These are phyloP conservation scores for Gila orcuttii DNA, from an alignment of 2,113 vertebrate species.

Conservation along the genomic window DNA sequence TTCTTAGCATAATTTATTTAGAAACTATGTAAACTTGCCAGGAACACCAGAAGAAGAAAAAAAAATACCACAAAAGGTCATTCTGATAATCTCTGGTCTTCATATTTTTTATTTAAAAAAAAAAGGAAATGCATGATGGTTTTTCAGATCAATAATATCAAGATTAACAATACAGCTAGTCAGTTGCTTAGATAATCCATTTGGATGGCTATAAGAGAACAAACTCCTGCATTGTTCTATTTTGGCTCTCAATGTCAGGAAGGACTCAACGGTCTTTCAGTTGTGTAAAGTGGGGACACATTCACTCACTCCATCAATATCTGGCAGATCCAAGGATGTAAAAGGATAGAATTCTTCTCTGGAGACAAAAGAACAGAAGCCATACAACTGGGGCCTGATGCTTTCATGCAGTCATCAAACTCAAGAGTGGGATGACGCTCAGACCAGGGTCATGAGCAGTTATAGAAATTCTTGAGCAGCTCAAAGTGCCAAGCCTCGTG, in stretches of 20 bases:
- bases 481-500: neutral
- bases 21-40: neutral
- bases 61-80: neutral
- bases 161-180: neutral
- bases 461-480: constrained; percentile 14
- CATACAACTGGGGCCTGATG: constrained; percentile 28
- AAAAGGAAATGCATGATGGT: neutral
- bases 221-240: neutral
- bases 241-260: constrained; percentile 24
- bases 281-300: neutral
- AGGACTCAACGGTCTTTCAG: neutral
- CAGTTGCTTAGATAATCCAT: constrained; percentile 4
- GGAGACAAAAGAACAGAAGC: constrained; percentile 43
- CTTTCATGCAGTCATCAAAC: constrained; percentile 45
- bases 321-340: constrained; percentile 14
- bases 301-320: constrained; percentile 9
- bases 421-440: constrained; percentile 23
- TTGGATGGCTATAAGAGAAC: neutral
- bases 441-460: constrained; percentile 38
- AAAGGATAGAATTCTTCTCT: constrained; percentile 13
- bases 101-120: no score
- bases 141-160: neutral
- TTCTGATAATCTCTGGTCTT: neutral
- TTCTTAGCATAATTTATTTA: constrained; percentile 3
- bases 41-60: neutral